These are phyloP conservation scores for Vultur gryphus DNA, from an alignment of 2,797 vertebrate species.

Conservation along the genomic window DNA sequence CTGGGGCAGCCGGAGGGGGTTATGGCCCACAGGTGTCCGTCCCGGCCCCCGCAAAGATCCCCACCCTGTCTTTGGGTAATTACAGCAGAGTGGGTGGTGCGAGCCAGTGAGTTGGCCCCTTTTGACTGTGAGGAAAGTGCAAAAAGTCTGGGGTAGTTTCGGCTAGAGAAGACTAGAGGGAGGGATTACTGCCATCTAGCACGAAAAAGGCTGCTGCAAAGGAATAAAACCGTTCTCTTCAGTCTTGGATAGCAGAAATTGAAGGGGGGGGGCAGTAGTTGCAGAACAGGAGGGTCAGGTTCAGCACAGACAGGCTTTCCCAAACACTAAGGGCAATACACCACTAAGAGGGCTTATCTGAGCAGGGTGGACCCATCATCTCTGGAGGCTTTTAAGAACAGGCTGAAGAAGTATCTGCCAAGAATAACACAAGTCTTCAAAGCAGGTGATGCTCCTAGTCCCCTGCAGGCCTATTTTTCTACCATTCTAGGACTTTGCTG, in stretches of 20 bases:
- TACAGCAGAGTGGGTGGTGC: not conserved
- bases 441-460: not conserved
- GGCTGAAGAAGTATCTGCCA: not conserved
- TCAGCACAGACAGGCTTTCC: not conserved
- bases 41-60: fast-evolving
- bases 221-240: not conserved
- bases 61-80: not conserved
- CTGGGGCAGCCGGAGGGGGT: not conserved
- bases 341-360: not conserved
- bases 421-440: not conserved
- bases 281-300: not conserved
- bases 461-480: not conserved
- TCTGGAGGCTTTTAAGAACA: not conserved
- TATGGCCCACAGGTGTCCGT: not conserved
- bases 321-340: not conserved
- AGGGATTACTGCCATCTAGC: not conserved
- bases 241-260: not conserved
- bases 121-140: not conserved
- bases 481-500: not conserved
- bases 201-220: not conserved
- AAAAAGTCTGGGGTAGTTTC: not conserved
- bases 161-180: not conserved
- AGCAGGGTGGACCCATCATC: not conserved
- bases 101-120: not conserved
- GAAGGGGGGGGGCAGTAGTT: not conserved